Evolutionary conservation across 2,888 invertebrate species (phyloP).

Genomic region (Netelia virgata): DNA sequence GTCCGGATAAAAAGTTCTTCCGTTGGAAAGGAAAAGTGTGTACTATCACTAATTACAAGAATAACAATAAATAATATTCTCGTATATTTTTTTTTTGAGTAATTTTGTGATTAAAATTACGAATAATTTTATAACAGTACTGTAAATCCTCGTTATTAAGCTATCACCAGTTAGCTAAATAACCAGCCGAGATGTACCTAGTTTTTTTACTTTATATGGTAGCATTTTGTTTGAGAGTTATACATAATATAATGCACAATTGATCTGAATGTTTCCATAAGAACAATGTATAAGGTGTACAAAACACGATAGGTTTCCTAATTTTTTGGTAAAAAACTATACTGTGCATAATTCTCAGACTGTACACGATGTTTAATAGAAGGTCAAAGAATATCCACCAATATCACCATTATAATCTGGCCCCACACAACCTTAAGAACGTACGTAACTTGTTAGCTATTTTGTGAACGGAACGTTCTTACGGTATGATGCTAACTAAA

Average conservation of each 20-base stretch:
- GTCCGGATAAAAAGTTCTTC: no score
- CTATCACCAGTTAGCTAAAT: constrained; percentile 10
- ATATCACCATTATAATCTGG: no score
- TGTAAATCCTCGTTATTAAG: constrained; percentile 15
- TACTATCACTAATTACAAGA: neutral
- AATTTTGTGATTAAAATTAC: neutral
- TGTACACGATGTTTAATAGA: no score
- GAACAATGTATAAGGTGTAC: neutral
- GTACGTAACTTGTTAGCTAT: no score
- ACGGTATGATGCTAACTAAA: no score
- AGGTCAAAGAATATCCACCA: no score
- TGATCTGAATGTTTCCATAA: constrained; percentile 21
- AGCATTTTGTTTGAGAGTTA: constrained; percentile 33
- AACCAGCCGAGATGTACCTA: neutral
- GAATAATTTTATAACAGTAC: constrained; percentile 35
- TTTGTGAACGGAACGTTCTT: no score
- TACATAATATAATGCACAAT: constrained; percentile 14
- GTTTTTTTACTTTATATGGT: constrained; percentile 26
- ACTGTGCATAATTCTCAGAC: no score
- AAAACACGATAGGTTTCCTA: neutral
- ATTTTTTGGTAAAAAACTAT: no score
- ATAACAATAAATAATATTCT: no score
- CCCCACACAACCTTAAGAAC: no score
- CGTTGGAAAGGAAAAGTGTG: neutral
- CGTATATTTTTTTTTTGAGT: constrained; percentile 16